These are phyloP conservation scores for Ecdyonurus torrentis DNA, from an alignment of 2,888 invertebrate species.

Conservation along the genomic window DNA sequence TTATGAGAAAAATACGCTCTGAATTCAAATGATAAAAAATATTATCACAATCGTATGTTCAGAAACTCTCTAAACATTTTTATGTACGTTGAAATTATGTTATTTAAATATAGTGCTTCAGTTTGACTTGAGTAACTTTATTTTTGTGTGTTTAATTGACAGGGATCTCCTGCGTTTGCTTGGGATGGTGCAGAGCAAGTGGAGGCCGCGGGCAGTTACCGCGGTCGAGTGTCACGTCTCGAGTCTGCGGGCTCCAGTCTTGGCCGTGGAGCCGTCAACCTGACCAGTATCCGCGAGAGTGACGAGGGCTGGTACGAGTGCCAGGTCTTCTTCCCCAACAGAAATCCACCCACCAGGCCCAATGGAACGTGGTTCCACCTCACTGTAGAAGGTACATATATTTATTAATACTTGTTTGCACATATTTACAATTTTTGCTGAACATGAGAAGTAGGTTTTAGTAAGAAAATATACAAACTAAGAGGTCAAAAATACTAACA, in stretches of 20 bases:
- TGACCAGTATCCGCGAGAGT: slow-evolving; percentile 70
- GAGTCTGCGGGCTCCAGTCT: slow-evolving; percentile 17
- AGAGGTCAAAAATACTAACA: no score
- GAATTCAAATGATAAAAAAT: no score
- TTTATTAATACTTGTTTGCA: no score
- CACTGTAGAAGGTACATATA: slow-evolving; percentile 75
- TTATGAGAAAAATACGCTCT: no score
- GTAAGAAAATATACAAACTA: no score
- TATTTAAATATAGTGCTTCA: no score
- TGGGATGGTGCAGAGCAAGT: slow-evolving; percentile 58
- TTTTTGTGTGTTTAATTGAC: slow-evolving; percentile 19
- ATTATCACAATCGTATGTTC: no score
- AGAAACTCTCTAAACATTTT: no score
- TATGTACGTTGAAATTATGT: no score
- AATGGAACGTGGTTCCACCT: slow-evolving; percentile 85
- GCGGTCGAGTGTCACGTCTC: slow-evolving; percentile 39
- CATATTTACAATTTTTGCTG: no score
- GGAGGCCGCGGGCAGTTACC: slow-evolving; percentile 45
- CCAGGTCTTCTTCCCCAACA: slow-evolving; percentile 70
- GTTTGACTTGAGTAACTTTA: no score
- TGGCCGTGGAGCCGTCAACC: slow-evolving; percentile 59
- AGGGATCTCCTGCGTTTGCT: slow-evolving; percentile 66
- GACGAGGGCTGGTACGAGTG: slow-evolving; percentile 90
- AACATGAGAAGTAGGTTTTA: no score
- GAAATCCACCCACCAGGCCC: slow-evolving; percentile 64